Evolutionary conservation across 2,113 vertebrate species (phyloP).

Genomic region (Falco punctatus): DNA sequence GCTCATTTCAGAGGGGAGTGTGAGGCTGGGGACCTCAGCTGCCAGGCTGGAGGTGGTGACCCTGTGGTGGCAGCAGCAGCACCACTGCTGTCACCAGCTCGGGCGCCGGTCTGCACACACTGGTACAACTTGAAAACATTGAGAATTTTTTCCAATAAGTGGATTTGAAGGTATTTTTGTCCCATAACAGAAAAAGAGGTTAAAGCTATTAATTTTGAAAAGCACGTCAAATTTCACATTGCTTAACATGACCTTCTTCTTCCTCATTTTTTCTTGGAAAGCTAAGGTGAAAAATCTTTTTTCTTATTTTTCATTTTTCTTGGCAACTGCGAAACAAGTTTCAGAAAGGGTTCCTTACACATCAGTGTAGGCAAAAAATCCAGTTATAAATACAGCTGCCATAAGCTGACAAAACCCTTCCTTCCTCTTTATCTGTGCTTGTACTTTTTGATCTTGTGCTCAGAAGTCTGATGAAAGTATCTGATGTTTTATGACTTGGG

Average conservation of each 20-base stretch:
- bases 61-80: background rate
- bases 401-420: background rate
- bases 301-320: background rate
- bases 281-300: background rate
- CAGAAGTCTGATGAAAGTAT: background rate
- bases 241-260: rapidly evolving
- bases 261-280: background rate
- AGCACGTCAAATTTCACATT: background rate
- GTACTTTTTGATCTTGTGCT: background rate
- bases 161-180: background rate
- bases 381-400: background rate
- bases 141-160: background rate
- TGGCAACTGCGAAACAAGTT: background rate
- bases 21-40: background rate
- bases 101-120: rapidly evolving
- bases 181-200: background rate
- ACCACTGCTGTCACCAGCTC: background rate
- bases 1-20: background rate
- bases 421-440: background rate
- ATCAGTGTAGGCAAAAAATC: background rate
- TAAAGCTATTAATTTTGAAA: background rate
- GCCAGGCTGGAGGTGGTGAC: background rate
- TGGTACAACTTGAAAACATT: background rate
- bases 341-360: background rate
- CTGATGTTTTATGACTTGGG: background rate